These are phyloP conservation scores for Allygus modestus DNA, from an alignment of 2,888 invertebrate genomes.

Conservation along the genomic window DNA sequence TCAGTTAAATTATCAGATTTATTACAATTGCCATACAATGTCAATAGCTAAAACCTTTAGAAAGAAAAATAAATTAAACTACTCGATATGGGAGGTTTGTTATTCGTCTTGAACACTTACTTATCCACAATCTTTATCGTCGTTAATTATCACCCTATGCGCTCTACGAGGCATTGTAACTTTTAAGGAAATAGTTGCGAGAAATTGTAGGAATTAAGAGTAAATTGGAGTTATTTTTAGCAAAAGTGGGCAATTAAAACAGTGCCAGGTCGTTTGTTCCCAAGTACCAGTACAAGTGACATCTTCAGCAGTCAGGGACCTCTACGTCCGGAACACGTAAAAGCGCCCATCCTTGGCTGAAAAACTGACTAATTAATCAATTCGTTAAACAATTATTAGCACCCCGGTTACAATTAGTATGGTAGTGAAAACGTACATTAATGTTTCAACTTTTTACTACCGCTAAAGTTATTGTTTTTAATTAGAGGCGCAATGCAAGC, in stretches of 20 bases:
- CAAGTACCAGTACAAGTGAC: constrained; percentile 30
- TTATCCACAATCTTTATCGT: background rate
- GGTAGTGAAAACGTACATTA: too few relatives aligned
- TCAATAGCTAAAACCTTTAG: too few relatives aligned
- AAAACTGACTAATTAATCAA: background rate
- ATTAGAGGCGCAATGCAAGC: too few relatives aligned
- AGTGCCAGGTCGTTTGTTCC: constrained; percentile 26
- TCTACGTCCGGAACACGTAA: background rate
- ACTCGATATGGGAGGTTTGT: too few relatives aligned
- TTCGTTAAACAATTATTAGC: too few relatives aligned
- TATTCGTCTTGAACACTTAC: background rate
- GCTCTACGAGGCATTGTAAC: background rate
- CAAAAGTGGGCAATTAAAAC: background rate
- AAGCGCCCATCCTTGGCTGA: background rate
- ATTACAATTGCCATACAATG: too few relatives aligned
- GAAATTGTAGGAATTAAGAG: constrained; percentile 30
- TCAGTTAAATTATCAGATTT: too few relatives aligned
- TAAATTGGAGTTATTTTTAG: constrained; percentile 28
- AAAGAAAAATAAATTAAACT: too few relatives aligned
- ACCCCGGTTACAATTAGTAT: too few relatives aligned
- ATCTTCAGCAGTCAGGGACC: constrained; percentile 5
- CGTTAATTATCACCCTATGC: background rate
- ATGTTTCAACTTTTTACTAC: too few relatives aligned
- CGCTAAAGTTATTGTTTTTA: too few relatives aligned
- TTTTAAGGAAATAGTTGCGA: constrained; percentile 13